These are phyloP conservation scores for Ochotona princeps DNA, from an alignment of 2,113 vertebrate genomes.

Conservation along the genomic window DNA sequence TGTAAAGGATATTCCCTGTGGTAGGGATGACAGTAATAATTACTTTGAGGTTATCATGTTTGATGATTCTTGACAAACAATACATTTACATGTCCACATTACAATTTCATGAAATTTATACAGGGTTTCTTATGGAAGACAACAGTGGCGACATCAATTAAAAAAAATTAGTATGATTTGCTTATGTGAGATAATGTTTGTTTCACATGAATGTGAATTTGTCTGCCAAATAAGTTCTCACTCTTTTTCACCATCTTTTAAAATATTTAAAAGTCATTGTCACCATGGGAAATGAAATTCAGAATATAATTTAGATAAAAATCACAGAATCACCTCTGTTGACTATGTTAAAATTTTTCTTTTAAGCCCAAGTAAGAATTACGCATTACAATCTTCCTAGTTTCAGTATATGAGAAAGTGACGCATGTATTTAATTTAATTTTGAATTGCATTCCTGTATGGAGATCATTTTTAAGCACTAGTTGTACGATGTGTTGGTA, in stretches of 20 bases:
- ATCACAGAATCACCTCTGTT: neutral
- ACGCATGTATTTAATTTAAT: neutral
- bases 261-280: neutral
- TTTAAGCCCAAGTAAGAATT: neutral
- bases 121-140: neutral
- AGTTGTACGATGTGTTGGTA: no score
- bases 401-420: neutral
- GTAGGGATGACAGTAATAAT: neutral
- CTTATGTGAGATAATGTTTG: neutral
- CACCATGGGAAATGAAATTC: neutral
- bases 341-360: neutral
- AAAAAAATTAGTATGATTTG: slow-evolving; percentile 22
- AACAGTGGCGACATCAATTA: neutral
- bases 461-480: neutral
- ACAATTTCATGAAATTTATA: slow-evolving; percentile 3
- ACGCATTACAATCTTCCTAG: neutral
- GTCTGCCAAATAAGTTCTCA: neutral
- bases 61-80: neutral
- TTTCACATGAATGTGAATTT: neutral
- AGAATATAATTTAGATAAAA: neutral
- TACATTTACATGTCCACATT: neutral
- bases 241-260: neutral
- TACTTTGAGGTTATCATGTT: neutral
- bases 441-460: neutral
- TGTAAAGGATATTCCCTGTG: neutral